Conservation (phyloP, 2,888 invertebrate genomes). For the Volucella inanis region DNA sequence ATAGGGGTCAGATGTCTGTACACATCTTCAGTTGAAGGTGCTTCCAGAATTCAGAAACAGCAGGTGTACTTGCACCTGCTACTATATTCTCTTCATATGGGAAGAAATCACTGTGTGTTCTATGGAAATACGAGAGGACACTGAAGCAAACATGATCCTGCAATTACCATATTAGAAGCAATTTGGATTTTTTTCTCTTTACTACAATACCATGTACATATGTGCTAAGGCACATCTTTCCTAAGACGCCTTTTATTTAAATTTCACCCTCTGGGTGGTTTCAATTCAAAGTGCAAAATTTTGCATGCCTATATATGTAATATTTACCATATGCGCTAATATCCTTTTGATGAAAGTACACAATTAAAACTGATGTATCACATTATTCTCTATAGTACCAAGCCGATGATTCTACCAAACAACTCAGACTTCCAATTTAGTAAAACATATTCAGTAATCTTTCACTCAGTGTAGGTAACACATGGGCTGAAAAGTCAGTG, state of each 20-base stretch:
- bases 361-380: no score
- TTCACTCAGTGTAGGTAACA: no score
- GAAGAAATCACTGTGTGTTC: not conserved
- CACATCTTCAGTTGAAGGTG: not conserved
- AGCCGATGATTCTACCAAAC: no score
- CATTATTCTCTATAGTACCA: no score
- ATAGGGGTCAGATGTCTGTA: not conserved
- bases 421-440: no score
- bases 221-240: not conserved
- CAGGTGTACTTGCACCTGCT: constrained; percentile 23
- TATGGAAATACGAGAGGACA: constrained; percentile 16
- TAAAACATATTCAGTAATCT: no score
- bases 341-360: no score
- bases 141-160: constrained; percentile 14
- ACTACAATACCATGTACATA: not conserved
- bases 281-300: constrained; percentile 6
- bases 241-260: not conserved
- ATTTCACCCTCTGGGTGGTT: not conserved
- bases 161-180: constrained; percentile 26
- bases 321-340: no score
- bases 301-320: no score
- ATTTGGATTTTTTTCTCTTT: not conserved
- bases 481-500: no score
- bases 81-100: not conserved
- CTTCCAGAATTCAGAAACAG: no score